Conservation (phyloP, 2,888 invertebrate genomes). For the Liopterus haemorrhoidalis region DNA sequence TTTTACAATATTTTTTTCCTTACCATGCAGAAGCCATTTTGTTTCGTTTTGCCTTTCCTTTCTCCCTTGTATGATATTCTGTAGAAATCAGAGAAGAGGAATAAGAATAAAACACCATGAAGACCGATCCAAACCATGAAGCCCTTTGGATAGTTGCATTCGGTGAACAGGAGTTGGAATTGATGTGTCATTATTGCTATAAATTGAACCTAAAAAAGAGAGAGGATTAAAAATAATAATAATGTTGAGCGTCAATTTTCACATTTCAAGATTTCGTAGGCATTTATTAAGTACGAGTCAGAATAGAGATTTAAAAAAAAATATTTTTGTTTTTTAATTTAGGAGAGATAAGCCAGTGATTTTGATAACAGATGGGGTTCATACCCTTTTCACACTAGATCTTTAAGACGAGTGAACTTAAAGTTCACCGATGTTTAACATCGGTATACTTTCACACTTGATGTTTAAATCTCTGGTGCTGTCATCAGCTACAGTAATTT, state of each 20-base stretch:
- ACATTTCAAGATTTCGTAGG: neutral
- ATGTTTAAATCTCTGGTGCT: no score
- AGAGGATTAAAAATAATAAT: slow-evolving; percentile 8
- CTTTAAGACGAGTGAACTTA: no score
- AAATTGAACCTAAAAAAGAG: slow-evolving; percentile 72
- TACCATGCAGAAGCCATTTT: slow-evolving; percentile 65
- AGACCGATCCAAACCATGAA: slow-evolving; percentile 93
- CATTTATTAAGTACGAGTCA: neutral
- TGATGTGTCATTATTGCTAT: slow-evolving; percentile 87
- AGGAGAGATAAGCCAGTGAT: no score
- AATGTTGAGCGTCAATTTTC: neutral
- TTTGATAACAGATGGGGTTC: no score
- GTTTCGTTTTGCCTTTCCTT: slow-evolving; percentile 36
- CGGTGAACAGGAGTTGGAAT: slow-evolving; percentile 81
- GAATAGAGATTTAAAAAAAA: neutral
- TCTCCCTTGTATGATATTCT: slow-evolving; percentile 65
- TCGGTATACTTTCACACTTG: no score
- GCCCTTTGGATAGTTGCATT: slow-evolving; percentile 85
- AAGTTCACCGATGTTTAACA: no score
- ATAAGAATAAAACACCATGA: slow-evolving; percentile 89
- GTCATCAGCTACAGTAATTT: no score
- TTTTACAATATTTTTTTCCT: slow-evolving; percentile 39
- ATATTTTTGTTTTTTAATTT: neutral
- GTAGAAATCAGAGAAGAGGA: slow-evolving; percentile 93
- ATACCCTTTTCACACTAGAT: no score